A percentile compares a stretch with the other conserved stretches of the same genome.
These are phyloP conservation scores for Ctenoplectra terminalis DNA, from an alignment of 1,140 invertebrate genomes.

Conservation along the genomic window DNA sequence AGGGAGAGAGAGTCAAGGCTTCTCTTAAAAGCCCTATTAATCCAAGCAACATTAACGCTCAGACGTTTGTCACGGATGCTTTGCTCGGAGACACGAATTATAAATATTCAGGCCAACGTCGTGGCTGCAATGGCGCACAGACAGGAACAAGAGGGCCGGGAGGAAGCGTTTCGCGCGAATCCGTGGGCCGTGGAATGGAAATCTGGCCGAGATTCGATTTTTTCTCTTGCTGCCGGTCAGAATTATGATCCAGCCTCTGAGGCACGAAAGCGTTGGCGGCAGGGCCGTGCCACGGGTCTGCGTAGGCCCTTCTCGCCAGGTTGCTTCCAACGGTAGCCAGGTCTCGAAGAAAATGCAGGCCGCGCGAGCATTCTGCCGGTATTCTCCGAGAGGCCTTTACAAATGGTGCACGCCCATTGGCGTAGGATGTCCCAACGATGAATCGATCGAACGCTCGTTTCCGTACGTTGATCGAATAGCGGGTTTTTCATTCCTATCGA, in stretches of 20 bases:
- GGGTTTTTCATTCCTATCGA: neutral
- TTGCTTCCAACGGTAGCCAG: constrained; percentile 52
- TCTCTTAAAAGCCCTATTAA: neutral
- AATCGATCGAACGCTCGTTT: neutral
- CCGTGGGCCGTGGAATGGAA: constrained; percentile 64
- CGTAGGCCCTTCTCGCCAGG: constrained; percentile 37
- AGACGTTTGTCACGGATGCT: neutral
- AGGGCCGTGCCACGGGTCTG: constrained; percentile 33
- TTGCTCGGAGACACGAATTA: constrained; percentile 2
- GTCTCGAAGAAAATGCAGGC: constrained; percentile 48
- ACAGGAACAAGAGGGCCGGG: neutral
- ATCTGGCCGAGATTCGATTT: constrained; percentile 53
- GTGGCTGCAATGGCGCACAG: constrained; percentile 16
- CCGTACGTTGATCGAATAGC: neutral
- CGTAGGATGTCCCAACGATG: constrained; percentile 23
- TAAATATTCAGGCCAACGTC: constrained; percentile 20
- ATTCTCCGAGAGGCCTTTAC: constrained; percentile 36
- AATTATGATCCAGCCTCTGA: constrained; percentile 58
- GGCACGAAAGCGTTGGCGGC: constrained; percentile 57
- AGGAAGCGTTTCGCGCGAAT: constrained; percentile 48
- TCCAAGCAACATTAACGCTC: neutral
- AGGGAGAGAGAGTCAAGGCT: neutral
- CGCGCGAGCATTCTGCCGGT: constrained; percentile 10
- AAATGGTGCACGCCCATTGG: constrained; percentile 48
- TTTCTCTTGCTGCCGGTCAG: constrained; percentile 19